phyloP scores from a whole-genome alignment of 2,797 vertebrate species.

The Xyrichtys novacula region DNA sequence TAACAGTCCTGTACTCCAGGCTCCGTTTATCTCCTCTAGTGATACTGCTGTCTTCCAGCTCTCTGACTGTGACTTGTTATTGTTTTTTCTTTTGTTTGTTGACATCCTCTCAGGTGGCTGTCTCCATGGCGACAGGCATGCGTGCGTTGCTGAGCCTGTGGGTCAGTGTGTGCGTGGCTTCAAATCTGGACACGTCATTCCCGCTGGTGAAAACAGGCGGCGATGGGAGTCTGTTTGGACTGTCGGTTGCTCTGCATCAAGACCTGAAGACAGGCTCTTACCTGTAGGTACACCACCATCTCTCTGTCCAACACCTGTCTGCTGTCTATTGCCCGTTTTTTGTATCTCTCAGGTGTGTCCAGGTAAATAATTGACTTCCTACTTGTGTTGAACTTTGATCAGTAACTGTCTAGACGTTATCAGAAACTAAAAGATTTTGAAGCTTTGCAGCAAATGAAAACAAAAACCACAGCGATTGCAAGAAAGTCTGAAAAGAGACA shows the following conservation, averaged over 20 bases:
- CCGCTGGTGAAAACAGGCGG: slow-evolving; percentile 56
- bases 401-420: no score
- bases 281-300: slow-evolving; percentile 48
- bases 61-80: neutral
- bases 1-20: no score
- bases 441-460: neutral
- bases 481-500: no score
- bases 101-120: slow-evolving; percentile 17
- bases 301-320: neutral
- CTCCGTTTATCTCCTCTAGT: neutral
- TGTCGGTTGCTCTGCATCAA: slow-evolving; percentile 64
- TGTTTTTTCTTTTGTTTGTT: neutral
- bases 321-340: no score
- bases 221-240: slow-evolving; percentile 55
- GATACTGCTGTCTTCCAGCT: neutral
- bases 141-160: slow-evolving; percentile 22
- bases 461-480: neutral
- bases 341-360: neutral
- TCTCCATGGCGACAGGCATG: slow-evolving; percentile 53
- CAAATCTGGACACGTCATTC: slow-evolving; percentile 64
- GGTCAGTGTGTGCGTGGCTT: slow-evolving; percentile 13
- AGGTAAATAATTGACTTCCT: neutral
- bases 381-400: neutral
- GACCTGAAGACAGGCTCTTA: slow-evolving; percentile 43
- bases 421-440: neutral